Conservation (phyloP, 1,140 invertebrate species). For the Adoxophyes honmai region DNA sequence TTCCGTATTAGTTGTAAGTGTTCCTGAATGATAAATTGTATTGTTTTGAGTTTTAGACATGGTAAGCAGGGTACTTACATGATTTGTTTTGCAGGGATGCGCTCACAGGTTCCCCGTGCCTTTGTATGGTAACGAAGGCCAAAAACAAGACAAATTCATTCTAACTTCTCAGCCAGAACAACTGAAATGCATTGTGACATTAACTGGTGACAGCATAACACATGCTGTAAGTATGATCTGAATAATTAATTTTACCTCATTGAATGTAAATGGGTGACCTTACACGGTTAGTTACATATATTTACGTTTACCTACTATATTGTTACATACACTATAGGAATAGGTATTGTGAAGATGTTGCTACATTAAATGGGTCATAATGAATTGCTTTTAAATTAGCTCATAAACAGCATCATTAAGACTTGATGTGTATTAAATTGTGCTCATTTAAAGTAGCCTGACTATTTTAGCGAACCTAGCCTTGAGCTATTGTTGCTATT, state of each 20-base stretch:
- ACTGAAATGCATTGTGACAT: conserved; percentile 92
- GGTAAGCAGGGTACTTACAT: conserved; percentile 12
- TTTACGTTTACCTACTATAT: too few species aligned
- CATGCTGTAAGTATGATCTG: conserved; percentile 84
- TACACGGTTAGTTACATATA: background rate
- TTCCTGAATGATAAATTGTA: conserved; percentile 14
- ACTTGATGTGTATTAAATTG: too few species aligned
- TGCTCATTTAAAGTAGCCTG: too few species aligned
- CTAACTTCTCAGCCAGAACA: conserved; percentile 90
- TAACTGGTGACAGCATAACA: conserved; percentile 94
- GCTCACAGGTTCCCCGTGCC: conserved; percentile 89
- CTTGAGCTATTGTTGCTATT: too few species aligned
- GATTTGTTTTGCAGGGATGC: conserved; percentile 83
- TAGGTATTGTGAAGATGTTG: too few species aligned
- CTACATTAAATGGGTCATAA: too few species aligned
- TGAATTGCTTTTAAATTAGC: too few species aligned
- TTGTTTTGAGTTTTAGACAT: conserved; percentile 18
- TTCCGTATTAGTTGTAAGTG: conserved; percentile 88
- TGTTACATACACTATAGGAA: too few species aligned
- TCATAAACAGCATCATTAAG: too few species aligned
- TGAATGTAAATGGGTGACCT: conserved; percentile 7
- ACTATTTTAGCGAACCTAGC: too few species aligned
- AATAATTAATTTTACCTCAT: conserved; percentile 15
- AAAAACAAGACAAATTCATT: conserved; percentile 93
- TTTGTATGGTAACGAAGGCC: conserved; percentile 88